Evolutionary conservation across 2,797 vertebrate genomes (phyloP).

Genomic region (Adrianichthys oophorus): DNA sequence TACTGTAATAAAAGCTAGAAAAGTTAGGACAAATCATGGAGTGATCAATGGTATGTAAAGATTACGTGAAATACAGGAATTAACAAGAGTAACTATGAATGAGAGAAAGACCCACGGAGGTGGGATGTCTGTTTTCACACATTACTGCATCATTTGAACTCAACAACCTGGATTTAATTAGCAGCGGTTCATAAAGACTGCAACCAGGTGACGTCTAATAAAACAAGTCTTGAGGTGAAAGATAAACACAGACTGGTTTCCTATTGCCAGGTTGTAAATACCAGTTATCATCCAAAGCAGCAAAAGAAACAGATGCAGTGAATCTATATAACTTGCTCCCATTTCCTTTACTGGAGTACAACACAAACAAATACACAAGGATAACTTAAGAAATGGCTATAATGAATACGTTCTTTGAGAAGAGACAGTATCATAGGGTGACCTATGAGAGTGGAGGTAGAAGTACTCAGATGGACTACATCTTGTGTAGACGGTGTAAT

Average conservation of each 20-base stretch:
- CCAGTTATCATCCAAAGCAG: constrained; percentile 27
- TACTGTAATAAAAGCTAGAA: no score
- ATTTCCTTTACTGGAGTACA: constrained; percentile 36
- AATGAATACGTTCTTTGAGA: no score
- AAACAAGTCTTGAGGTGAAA: constrained; percentile 20
- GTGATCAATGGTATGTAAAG: no score
- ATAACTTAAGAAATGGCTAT: not conserved
- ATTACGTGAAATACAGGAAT: no score
- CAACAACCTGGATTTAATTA: constrained; percentile 43
- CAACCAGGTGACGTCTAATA: constrained; percentile 45
- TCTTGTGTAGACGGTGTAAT: no score
- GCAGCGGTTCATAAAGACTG: constrained; percentile 33
- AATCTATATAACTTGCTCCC: constrained; percentile 18
- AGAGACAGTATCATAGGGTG: no score
- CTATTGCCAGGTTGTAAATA: constrained; percentile 22
- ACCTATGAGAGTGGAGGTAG: no score
- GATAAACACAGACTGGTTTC: constrained; percentile 33
- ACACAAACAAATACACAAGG: constrained; percentile 19
- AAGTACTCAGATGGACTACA: no score
- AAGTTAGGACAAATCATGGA: no score
- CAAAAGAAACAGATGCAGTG: constrained; percentile 28
- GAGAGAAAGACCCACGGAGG: constrained; percentile 1
- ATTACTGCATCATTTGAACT: constrained; percentile 53
- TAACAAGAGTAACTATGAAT: not conserved
- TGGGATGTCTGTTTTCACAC: constrained; percentile 36